Evolutionary conservation across 2,797 vertebrate genomes (phyloP).

Genomic region (Clarias fuscus): DNA sequence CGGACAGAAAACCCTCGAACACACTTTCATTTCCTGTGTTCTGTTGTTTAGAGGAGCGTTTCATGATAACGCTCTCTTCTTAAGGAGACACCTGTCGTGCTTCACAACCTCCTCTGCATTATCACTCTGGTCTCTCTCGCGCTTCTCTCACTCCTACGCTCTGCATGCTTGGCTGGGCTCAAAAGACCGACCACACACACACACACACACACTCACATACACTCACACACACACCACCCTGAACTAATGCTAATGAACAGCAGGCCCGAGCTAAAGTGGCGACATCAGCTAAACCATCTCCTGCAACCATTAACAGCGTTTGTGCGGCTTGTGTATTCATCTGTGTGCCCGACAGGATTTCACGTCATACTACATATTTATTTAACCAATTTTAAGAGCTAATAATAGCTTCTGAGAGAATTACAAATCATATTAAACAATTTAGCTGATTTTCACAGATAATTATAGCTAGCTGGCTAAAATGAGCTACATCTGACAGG

Average conservation of each 20-base stretch:
- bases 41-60: background rate
- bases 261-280: slow-evolving; percentile 11
- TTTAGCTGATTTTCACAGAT: background rate
- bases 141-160: slow-evolving; percentile 41
- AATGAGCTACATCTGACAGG: background rate
- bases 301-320: background rate
- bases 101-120: slow-evolving; percentile 40
- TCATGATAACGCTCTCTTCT: slow-evolving; percentile 15
- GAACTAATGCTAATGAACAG: slow-evolving; percentile 48
- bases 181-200: slow-evolving; percentile 19
- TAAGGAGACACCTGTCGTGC: slow-evolving; percentile 38
- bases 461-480: background rate
- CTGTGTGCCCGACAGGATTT: background rate
- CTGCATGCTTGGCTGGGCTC: slow-evolving; percentile 26
- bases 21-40: background rate
- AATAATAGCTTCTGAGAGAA: background rate
- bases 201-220: slow-evolving; percentile 5
- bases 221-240: slow-evolving; percentile 17
- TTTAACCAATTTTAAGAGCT: background rate
- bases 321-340: background rate
- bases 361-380: background rate
- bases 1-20: background rate
- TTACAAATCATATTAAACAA: background rate
- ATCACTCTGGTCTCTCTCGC: slow-evolving; percentile 19
- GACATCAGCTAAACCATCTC: slow-evolving; percentile 5